These are phyloP conservation scores for Lepeophtheirus nordmannii DNA, from an alignment of 2,888 invertebrate genomes.

Conservation along the genomic window DNA sequence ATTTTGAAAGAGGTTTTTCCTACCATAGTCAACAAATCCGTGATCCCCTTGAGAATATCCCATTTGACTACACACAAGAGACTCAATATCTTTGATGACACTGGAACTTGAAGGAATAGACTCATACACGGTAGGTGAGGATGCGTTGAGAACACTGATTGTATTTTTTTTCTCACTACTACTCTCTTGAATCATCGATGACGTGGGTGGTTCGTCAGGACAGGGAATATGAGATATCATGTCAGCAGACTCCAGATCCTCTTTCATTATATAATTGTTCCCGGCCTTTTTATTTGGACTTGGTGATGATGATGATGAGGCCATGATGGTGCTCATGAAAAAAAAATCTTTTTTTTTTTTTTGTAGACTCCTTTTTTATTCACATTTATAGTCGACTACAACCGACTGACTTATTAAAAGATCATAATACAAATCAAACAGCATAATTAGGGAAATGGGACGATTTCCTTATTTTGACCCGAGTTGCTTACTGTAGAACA, in stretches of 20 bases:
- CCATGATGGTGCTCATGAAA: no score
- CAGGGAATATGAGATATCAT: not conserved
- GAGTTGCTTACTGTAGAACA: no score
- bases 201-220: no score
- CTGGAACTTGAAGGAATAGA: not conserved
- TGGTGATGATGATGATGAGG: no score
- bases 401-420: no score
- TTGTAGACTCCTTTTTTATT: no score
- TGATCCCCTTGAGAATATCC: slow-evolving; percentile 1
- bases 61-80: slow-evolving; percentile 2
- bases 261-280: not conserved
- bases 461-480: no score
- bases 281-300: no score
- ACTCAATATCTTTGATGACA: not conserved
- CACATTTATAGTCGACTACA: no score
- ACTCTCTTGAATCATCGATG: not conserved
- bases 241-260: not conserved
- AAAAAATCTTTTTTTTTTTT: no score
- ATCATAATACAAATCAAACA: no score
- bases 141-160: not conserved
- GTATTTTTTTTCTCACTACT: not conserved
- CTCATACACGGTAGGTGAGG: not conserved
- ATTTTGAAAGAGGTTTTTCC: not conserved
- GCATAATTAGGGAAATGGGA: no score
- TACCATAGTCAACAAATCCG: slow-evolving; percentile 2